These are phyloP conservation scores for Vidua chalybeata DNA, from an alignment of 2,113 vertebrate genomes.

Conservation along the genomic window DNA sequence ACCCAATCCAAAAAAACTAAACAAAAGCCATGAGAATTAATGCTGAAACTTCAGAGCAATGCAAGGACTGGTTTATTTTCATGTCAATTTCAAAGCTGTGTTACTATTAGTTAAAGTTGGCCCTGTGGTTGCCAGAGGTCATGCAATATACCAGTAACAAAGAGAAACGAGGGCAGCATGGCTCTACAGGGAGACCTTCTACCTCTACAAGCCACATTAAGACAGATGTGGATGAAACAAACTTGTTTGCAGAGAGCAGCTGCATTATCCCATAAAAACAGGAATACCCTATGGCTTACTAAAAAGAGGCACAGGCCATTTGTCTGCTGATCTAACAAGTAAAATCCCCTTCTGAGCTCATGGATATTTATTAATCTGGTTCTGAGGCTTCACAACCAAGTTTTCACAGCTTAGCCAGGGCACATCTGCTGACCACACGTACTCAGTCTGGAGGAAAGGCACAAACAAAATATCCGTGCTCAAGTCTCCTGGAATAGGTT, in stretches of 20 bases:
- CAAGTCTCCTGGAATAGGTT: neutral
- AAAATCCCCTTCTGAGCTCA: neutral
- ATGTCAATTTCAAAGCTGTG: neutral
- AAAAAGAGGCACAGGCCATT: neutral
- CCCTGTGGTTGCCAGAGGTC: neutral
- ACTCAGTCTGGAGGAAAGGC: neutral
- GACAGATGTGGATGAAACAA: neutral
- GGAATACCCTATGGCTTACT: neutral
- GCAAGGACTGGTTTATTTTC: neutral
- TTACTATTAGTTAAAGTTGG: neutral
- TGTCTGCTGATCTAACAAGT: neutral
- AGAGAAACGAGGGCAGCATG: fast-evolving
- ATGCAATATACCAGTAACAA: neutral
- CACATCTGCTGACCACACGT: neutral
- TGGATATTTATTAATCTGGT: neutral
- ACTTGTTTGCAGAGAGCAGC: neutral
- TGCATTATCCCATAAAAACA: neutral
- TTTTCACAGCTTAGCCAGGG: neutral
- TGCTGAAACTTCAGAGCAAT: neutral
- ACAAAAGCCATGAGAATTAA: neutral
- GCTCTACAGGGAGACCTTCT: neutral
- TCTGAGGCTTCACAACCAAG: neutral
- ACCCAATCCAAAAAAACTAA: neutral
- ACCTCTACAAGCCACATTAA: neutral
- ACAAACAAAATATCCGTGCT: neutral